Base-by-base conservation (phyloP, 2,888 invertebrate species). In the Noctuana brunneofusca region DNA sequence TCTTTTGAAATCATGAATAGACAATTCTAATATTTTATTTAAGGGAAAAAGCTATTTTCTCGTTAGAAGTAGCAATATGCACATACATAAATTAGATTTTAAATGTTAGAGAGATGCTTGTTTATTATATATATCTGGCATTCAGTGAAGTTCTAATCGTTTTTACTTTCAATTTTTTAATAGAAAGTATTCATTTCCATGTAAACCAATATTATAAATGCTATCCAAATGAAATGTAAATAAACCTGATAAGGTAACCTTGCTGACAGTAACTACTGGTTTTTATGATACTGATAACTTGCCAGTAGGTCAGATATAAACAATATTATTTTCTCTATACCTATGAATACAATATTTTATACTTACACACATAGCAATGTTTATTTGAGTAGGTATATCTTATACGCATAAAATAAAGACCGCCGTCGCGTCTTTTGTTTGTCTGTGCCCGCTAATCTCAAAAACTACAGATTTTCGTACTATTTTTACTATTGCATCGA, bases 251-350 rank as follows among this genome's bases (percentile, higher is more conserved):
- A 24, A 50, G 49, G 16, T 41, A 27, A 18, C 30, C 50, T 24
- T 38, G 58, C 35, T 30, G 38, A 20, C 41, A n/a, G n/a, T 24
- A 20, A 58, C 52, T 58, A 27, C 58, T 43, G 52, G 52, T 58
- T 52, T 38, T 58, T 52, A 58, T 52, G 22, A 52, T 16, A 32
- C 9, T 14, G 58, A 58, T 58, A 58, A 16, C 48, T 48, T 38
- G 50, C 20, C 41, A 58, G 52, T 52, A 30, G 52, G 35, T 52
- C 16, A 30, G 30, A 58, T 52, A 52, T 52, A 58, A 48, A 30
- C 16, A 20, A 46, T 46, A 20, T 46, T 46, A 18, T 16, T 20
- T 2, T 12, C n/a, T 46, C 8, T 46, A n/a, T 11, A 46, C 1
- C 3, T 48, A 20, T 24, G 22, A 12, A 8, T 48, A 48, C 11